These are phyloP conservation scores for Aleiodes testaceus DNA, from an alignment of 2,888 invertebrate genomes.

Conservation along the genomic window DNA sequence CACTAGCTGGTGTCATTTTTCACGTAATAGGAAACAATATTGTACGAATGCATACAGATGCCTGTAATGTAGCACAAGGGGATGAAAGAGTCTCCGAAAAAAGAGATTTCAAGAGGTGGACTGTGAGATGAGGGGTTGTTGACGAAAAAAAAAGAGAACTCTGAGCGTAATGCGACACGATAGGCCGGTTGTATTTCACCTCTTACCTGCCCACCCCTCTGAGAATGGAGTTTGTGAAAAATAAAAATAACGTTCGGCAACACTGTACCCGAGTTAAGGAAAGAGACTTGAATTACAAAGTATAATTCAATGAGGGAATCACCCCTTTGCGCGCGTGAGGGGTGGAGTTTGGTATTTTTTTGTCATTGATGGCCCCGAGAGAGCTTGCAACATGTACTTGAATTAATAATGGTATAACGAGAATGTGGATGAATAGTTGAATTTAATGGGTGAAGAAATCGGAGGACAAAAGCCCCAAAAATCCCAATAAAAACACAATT, in stretches of 20 bases:
- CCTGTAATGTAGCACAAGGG: constrained; percentile 21
- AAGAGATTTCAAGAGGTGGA: constrained; percentile 14
- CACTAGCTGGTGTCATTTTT: constrained; percentile 29
- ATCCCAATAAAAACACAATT: no score
- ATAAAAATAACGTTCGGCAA: constrained; percentile 27
- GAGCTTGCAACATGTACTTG: constrained; percentile 6
- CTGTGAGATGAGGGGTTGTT: constrained; percentile 35
- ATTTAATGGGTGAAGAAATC: neutral
- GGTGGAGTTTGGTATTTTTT: constrained; percentile 26
- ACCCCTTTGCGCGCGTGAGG: neutral
- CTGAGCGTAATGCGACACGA: constrained; percentile 50
- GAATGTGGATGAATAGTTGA: neutral
- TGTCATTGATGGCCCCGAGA: constrained; percentile 1
- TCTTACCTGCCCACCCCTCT: constrained; percentile 39
- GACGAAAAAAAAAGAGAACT: constrained; percentile 25
- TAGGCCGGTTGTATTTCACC: constrained; percentile 47
- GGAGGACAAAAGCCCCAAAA: no score
- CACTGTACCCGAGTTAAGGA: constrained; percentile 38
- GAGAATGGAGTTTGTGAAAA: neutral
- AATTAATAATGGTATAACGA: neutral
- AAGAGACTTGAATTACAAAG: constrained; percentile 42
- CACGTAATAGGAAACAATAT: constrained; percentile 27
- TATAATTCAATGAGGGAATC: constrained; percentile 22
- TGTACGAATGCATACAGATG: constrained; percentile 29
- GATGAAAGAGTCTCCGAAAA: constrained; percentile 8